These are phyloP conservation scores for Eleutherodactylus coqui DNA, from an alignment of 2,797 vertebrate genomes.

Conservation along the genomic window DNA sequence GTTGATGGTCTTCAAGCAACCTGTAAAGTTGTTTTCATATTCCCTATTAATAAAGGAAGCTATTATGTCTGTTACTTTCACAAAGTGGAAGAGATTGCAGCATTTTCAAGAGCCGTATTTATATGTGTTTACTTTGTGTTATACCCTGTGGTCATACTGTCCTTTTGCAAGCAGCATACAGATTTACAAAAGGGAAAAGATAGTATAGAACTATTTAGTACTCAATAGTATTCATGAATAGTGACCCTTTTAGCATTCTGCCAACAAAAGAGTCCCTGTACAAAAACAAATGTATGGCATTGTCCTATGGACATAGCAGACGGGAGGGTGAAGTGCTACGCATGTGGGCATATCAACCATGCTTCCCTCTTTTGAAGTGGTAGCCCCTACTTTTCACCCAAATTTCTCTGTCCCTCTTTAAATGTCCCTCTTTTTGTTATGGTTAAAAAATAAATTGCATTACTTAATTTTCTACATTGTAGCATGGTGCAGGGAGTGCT, in stretches of 20 bases:
- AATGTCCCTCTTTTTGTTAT: no score
- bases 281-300: neutral
- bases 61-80: neutral
- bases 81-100: neutral
- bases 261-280: no score
- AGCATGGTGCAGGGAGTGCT: no score
- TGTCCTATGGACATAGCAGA: neutral
- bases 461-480: no score
- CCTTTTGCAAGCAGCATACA: neutral
- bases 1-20: neutral
- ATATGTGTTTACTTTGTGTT: neutral
- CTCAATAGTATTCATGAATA: constrained; percentile 10
- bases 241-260: no score
- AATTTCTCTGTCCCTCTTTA: no score
- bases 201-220: neutral
- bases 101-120: neutral
- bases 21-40: neutral
- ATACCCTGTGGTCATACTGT: neutral
- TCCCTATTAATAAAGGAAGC: neutral
- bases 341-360: no score
- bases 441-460: no score
- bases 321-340: no score
- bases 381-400: no score
- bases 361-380: no score
- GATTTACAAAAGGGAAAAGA: neutral